A percentile compares a stretch with the other conserved stretches of the same genome.
Conservation (phyloP, 2,888 invertebrate species). For the Melieria omissa region DNA sequence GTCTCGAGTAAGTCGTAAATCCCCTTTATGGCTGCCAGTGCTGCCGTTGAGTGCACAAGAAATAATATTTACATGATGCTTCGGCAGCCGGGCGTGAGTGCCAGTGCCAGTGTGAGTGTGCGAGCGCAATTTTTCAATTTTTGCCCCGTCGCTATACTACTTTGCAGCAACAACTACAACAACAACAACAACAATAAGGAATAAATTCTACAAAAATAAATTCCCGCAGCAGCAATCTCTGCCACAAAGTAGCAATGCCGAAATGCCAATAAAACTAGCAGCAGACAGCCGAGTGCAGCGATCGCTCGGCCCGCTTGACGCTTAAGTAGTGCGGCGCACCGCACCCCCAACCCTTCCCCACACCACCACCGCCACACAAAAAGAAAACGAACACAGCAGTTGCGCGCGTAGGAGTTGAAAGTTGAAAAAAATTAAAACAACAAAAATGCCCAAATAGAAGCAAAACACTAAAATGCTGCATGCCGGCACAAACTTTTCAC, state of each 20-base stretch:
- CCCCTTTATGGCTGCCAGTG: too few species aligned
- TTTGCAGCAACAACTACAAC: neutral
- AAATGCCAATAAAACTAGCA: conserved; percentile 3
- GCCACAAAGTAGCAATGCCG: neutral
- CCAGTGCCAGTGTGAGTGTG: too few species aligned
- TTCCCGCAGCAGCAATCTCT: neutral
- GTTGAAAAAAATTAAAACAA: neutral
- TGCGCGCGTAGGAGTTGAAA: neutral
- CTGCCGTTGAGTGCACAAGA: too few species aligned
- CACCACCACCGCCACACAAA: too few species aligned
- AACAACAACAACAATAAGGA: neutral
- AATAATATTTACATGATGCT: too few species aligned
- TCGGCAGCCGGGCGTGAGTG: too few species aligned
- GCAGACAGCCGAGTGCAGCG: neutral
- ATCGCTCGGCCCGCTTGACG: neutral
- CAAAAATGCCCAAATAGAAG: neutral
- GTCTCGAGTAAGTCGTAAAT: too few species aligned
- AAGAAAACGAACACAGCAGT: neutral
- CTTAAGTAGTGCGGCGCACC: neutral
- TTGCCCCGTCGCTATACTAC: neutral
- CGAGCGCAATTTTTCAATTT: conserved; percentile 23
- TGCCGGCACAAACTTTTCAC: neutral
- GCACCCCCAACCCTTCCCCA: too few species aligned
- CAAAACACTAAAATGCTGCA: neutral
- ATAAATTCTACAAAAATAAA: neutral